Base-by-base conservation (phyloP, 1,140 invertebrate genomes). In the Zaprionus nigranus region DNA sequence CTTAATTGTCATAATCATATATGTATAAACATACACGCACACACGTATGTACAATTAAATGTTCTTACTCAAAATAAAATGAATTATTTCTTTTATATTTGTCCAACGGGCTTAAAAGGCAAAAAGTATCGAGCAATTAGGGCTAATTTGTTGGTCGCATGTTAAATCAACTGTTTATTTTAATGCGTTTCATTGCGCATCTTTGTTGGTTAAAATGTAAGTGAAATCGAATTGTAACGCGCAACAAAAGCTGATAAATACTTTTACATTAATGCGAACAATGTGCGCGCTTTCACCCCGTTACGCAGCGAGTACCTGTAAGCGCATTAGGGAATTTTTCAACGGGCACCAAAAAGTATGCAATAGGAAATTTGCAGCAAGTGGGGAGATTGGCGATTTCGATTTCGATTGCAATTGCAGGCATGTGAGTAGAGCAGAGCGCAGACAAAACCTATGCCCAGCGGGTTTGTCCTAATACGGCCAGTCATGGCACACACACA, bases 401-500 rank as follows among this genome's bases (percentile, higher is more conserved):
- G 15, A 54, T 24, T 57, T 17, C 17, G 38, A 24, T 24, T 51
- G 46, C 46, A 3, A 15, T n/a, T 40, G 38, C 15, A n/a, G 13
- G 3, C 24, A 12, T 22, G 46, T 13, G 46, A 40, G 46, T 4
- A 24, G 13, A 20, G 17, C 11, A n/a, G 43, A 11, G 43, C n/a
- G 40, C 59, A 75, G 51, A 61, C 56, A 68, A 38, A 69, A 69
- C 58, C 57, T 56, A 40, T 57, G 72, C 72, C 38, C 72, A 62
- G 40, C 17, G 46, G 63, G 63, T 54, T 53, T 57, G 22, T 43
- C 40, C 36, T 60, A 66, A 73, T 54, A 60, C 64, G 46, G 46
- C 71, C 49, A 67, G 70, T 73, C 70, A 72, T 51, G 62, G 53
- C 43, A 49, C 38, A 38, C 40, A 51, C 49, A 22, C 15, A 38